Base-by-base conservation (phyloP, 2,888 invertebrate species). In the Nemurella pictetii region DNA sequence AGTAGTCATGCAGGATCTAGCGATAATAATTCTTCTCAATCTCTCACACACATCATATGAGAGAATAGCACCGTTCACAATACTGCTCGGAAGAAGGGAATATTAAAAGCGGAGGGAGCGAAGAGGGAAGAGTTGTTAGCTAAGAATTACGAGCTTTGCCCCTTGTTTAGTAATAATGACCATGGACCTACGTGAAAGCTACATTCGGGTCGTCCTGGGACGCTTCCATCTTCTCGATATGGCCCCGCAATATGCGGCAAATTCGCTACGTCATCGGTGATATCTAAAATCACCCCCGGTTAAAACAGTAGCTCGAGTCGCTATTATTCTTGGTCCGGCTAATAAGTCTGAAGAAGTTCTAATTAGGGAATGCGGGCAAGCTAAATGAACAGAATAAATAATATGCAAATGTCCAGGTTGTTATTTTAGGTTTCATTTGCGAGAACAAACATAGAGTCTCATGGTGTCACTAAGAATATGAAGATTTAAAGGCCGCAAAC, bases 21-120 rank as follows among this genome's bases (percentile, higher is more conserved):
- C 55, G 84, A 30, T 72, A 84, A 86, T 86, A 86, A 86, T 75
- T 86, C 86, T 86, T 85, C 84, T 81, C 86, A 85, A 86, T 85
- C 86, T 86, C 86, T 83, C 86, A 85, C 85, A 85, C 86, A 85
- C 86, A 86, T 85, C 85, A 85, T 73, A 30, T 35, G 55, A 72
- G 82, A 82, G 82, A 82, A 82, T 82, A 82, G 82, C 75, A 80
- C 27, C 72, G 55, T 84, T 85, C 83, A 85, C 85, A 85, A 86
- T 86, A 87, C 84, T 86, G 85, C 85, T 75, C 32, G 77, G 84
- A 80, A 77, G 55, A n/a, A 27, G 73, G 36, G 83, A 73, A 82
- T 80, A 84, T 84, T 84, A 83, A 81, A 83, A 83, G 85, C 75
- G 84, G 86, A 36, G 80, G 30, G 74, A 15, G 83, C 55, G 84